Evolutionary conservation across 2,888 invertebrate species (phyloP), one percentile per base, ranked within the genome.

Genomic region (Cryptus viduatorius): DNA sequence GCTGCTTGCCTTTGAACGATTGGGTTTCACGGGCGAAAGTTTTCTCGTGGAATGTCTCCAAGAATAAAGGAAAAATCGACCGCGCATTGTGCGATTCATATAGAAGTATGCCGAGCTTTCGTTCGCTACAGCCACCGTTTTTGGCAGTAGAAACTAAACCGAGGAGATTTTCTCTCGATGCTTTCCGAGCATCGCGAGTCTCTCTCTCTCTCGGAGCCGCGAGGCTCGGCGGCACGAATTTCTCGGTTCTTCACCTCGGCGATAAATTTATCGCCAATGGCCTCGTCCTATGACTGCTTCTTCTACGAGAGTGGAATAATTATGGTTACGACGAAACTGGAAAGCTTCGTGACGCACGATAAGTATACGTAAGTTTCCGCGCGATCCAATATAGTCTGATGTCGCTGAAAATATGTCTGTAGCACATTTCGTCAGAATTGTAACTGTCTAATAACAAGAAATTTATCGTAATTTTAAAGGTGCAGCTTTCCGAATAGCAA

Each of bases 271-370:
- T 81, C 61, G 72, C 61, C 81, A 84, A 81, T 77, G 84, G 73
- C 72, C 19, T 44, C 56, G 14, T 42, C 59, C 19, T 77, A 16
- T 31, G 48, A 24, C 59, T 50, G 82, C 61, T 67, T 78, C 59
- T 82, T 77, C 64, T 64, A 81, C 82, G 68, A 77, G 84, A 69
- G 77, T 56, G 68, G 71, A 82, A 84, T 84, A 82, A 78, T 84
- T 82, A 84, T 84, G 73, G 24, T 46, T 19, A 50, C 50, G 84
- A 53, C 61, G 61, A 78, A 59, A 67, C 42, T 72, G 19, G 59
- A 31, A 46, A 76, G 71, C 65, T 69, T 83, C 50, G n/a, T 46
- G 53, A 71, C 37, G 29, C 44, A 19, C 53, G 19, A 67, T 67
- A 65, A 50, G 50, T 64, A 42, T 29, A 53, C 50, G 48, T 12